phyloP scores from a whole-genome alignment of 2,113 vertebrate species.

The Hydropotes inermis region DNA sequence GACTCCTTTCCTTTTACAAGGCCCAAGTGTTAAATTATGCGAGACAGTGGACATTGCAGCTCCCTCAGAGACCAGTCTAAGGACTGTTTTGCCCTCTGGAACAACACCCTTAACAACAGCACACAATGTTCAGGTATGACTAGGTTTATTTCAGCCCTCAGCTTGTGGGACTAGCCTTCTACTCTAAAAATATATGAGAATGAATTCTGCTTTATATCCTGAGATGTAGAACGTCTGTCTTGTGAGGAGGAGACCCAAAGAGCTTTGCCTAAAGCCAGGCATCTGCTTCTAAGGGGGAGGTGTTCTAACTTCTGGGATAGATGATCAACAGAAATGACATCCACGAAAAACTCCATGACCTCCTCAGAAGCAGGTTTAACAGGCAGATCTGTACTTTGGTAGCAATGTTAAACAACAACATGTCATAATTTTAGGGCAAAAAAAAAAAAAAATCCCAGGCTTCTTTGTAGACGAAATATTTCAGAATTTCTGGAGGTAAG shows the following conservation, averaged over 20 bases:
- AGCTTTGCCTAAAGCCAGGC: not conserved
- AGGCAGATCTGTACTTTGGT: not conserved
- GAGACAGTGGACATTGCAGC: not conserved
- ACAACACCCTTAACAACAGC: not conserved
- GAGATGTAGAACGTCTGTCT: not conserved
- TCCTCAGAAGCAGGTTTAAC: not conserved
- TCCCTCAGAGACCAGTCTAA: not conserved
- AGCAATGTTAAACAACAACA: not conserved
- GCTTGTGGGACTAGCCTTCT: not conserved
- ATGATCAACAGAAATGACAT: not conserved
- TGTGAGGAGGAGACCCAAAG: not conserved
- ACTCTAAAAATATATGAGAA: not conserved
- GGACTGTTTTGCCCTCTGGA: not conserved
- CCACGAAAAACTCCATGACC: not conserved
- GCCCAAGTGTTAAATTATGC: not conserved
- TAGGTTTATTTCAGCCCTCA: not conserved
- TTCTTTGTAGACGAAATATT: not conserved
- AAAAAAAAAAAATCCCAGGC: not conserved
- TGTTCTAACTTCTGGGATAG: not conserved
- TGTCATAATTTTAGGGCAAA: not conserved
- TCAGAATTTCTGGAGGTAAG: not conserved
- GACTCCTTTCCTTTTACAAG: not conserved
- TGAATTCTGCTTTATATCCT: not conserved
- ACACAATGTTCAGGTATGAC: not conserved
- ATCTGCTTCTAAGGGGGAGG: not conserved